These are phyloP conservation scores for Nebria salina DNA, from an alignment of 2,888 invertebrate species.

Conservation along the genomic window DNA sequence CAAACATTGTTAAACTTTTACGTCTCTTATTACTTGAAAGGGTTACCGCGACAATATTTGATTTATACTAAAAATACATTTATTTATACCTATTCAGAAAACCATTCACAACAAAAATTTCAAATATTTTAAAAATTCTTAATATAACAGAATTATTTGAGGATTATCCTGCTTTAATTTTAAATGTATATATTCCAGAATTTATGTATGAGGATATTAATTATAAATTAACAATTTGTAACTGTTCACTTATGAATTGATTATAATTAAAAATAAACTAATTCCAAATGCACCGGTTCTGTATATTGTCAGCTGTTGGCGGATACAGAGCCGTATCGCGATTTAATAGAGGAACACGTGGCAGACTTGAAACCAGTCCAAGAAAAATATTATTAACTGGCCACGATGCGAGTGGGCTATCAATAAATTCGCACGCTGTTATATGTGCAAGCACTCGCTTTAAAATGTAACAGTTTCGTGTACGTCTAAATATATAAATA, in stretches of 20 bases:
- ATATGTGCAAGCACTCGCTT: background rate
- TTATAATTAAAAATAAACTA: background rate
- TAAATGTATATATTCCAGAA: too few relatives aligned
- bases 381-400: background rate
- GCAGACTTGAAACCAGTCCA: background rate
- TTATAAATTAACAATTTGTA: too few relatives aligned
- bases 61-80: too few relatives aligned
- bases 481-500: background rate
- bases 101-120: too few relatives aligned
- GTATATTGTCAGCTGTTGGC: background rate
- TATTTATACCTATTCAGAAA: too few relatives aligned
- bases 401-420: background rate
- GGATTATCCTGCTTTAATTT: too few relatives aligned
- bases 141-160: too few relatives aligned
- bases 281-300: background rate
- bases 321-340: background rate
- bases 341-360: background rate
- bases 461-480: background rate
- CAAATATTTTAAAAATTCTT: too few relatives aligned
- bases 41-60: too few relatives aligned
- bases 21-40: background rate
- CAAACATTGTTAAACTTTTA: background rate
- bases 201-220: too few relatives aligned
- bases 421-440: background rate
- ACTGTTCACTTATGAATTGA: background rate